Evolutionary conservation across 2,797 vertebrate genomes (phyloP), one percentile per base, ranked within the genome.

Genomic region (Platalea minor): DNA sequence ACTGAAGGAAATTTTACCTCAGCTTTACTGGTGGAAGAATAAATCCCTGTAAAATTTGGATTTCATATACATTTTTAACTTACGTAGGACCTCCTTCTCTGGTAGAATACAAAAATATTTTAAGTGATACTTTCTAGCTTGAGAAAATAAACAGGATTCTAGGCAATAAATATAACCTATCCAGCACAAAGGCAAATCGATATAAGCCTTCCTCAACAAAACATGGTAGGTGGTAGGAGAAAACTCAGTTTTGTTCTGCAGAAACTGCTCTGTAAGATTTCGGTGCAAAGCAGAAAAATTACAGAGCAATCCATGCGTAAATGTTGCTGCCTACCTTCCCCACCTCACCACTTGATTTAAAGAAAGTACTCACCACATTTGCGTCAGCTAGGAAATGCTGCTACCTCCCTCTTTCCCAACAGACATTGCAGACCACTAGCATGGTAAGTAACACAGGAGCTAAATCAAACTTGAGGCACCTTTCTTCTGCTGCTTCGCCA

Each of bases 1-100:
- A 87, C 23, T 75, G 65, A 94, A 88, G 65, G 46, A 95, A 95
- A 94, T 86, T 96, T 86, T 95, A 51, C 59, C 59, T 91, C 41
- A 64, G 2, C 29, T 92, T 89, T 80, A 89, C 20, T 51, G n/a
- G 59, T 73, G 20, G 75, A 85, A 94, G 46, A 91, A 29, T 81
- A 83, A 92, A 48, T 54, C 72, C 61, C 81, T 50, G 17, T 35
- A 73, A 29, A 85, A 63, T 69, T 73, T 56, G 20, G 8, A 48
- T 75, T 65, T 75, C 43, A 73, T 54, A 57, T 17, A 63, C 7
- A 15, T 41, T 85, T 83, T 73, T 85, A 73, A 85, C 73, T 39
- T 83, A 50, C 5, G 20, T 51, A 24, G 18, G 37, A 70, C 16
- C 19, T 92, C 15, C 76, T 73, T 23, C 16, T 88, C 39, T 35